Conservation (phyloP, 2,797 vertebrate species). For the Poeciliopsis turneri region DNA sequence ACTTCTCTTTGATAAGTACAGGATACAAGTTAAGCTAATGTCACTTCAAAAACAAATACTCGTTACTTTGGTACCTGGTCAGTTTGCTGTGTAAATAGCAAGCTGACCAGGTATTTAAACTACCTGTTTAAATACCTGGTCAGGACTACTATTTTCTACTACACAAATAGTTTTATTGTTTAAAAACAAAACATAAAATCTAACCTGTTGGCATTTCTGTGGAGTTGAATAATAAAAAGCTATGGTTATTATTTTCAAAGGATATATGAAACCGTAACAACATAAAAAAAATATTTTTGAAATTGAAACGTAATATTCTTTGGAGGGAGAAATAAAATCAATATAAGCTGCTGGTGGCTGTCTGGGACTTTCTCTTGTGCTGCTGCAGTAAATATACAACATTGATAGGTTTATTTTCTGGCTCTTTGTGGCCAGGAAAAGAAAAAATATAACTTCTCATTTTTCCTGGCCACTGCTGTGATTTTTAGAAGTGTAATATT, state of each 20-base stretch:
- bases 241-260: background rate
- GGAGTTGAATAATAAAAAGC: background rate
- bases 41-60: background rate
- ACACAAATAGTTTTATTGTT: no score
- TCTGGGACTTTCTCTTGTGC: constrained; percentile 7
- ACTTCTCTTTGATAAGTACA: background rate
- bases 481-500: constrained; percentile 17
- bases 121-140: no score
- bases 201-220: background rate
- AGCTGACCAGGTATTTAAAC: no score
- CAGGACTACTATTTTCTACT: no score
- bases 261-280: background rate
- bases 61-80: no score
- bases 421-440: background rate
- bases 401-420: constrained; percentile 16
- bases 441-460: background rate
- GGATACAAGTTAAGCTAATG: background rate
- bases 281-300: background rate
- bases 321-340: constrained; percentile 21
- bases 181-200: background rate
- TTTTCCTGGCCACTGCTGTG: constrained; percentile 14
- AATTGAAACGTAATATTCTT: constrained; percentile 15
- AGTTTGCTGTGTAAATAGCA: background rate
- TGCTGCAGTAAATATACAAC: constrained; percentile 18
- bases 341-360: background rate